phyloP scores from a whole-genome alignment of 2,888 invertebrate genomes.

The Coenonympha arcania region DNA sequence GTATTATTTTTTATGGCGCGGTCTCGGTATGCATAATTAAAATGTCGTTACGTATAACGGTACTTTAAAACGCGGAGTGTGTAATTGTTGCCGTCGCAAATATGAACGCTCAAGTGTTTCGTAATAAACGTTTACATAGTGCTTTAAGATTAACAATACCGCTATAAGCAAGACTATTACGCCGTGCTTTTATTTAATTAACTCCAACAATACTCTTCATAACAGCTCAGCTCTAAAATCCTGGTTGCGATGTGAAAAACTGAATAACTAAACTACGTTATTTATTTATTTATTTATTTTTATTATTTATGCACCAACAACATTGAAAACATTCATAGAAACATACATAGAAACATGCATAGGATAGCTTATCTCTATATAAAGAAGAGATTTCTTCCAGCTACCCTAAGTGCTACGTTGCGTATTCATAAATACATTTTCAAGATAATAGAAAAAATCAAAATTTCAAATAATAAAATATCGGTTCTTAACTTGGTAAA shows the following conservation, averaged over 20 bases:
- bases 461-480: no score
- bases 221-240: slow-evolving; percentile 8
- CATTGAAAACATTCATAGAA: no score
- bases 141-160: slow-evolving; percentile 33
- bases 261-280: not conserved
- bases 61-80: slow-evolving; percentile 46
- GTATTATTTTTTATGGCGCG: slow-evolving; percentile 55
- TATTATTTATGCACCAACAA: no score
- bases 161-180: slow-evolving; percentile 15
- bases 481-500: no score
- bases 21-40: slow-evolving; percentile 51
- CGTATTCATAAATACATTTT: not conserved
- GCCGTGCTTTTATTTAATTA: slow-evolving; percentile 12
- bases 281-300: no score
- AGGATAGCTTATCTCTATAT: no score
- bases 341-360: no score
- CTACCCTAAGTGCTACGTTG: no score
- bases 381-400: no score
- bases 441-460: not conserved
- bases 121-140: slow-evolving; percentile 40
- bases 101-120: slow-evolving; percentile 43
- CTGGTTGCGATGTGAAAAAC: not conserved
- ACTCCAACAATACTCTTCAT: slow-evolving; percentile 6
- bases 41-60: slow-evolving; percentile 50
- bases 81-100: slow-evolving; percentile 44